Evolutionary conservation across 2,888 invertebrate species (phyloP).

Genomic region (Linnaemya vulpina): DNA sequence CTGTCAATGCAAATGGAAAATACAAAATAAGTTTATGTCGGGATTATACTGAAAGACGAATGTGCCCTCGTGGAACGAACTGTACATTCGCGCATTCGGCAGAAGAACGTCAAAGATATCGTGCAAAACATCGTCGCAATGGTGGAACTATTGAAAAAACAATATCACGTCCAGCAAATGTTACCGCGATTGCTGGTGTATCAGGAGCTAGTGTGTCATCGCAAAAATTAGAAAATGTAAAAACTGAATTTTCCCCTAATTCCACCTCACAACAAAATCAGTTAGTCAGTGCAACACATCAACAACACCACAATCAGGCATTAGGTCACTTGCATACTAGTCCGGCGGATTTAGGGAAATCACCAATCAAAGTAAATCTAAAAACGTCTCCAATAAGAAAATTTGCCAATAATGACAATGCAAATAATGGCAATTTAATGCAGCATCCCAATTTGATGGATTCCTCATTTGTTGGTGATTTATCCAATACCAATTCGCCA

Average conservation of each 20-base stretch:
- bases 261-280: conserved; percentile 55
- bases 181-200: background rate
- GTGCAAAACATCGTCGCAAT: conserved; percentile 86
- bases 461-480: conserved; percentile 45
- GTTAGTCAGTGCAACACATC: conserved; percentile 53
- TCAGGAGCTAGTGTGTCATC: conserved; percentile 24
- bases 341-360: conserved; percentile 58
- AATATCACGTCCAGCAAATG: conserved; percentile 34
- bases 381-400: conserved; percentile 64
- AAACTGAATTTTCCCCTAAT: conserved; percentile 64
- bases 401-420: conserved; percentile 52
- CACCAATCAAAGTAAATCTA: conserved; percentile 54
- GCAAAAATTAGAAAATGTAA: conserved; percentile 59
- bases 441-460: conserved; percentile 63
- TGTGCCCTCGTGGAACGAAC: conserved; percentile 92
- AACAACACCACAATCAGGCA: conserved; percentile 49
- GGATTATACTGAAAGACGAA: conserved; percentile 90
- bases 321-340: conserved; percentile 50
- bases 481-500: conserved; percentile 61
- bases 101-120: conserved; percentile 93
- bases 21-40: conserved; percentile 96
- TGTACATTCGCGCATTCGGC: conserved; percentile 97
- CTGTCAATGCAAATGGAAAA: conserved; percentile 86
- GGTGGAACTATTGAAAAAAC: conserved; percentile 57
- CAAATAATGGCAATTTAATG: conserved; percentile 49